Base-by-base conservation (phyloP, 2,797 vertebrate genomes). In the Betta splendens region DNA sequence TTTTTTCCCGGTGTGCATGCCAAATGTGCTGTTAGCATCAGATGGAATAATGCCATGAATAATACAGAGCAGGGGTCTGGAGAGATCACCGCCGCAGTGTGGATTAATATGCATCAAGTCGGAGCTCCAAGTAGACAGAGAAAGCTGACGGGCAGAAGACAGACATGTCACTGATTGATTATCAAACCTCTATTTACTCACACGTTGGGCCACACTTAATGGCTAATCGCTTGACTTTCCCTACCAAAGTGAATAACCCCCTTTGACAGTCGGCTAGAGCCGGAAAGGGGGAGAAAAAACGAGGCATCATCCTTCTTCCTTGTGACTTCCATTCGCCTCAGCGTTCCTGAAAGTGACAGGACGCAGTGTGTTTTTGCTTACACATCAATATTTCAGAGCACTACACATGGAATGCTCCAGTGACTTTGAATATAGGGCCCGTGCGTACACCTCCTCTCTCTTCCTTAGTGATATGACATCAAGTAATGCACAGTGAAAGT, bases 361-460 rank as follows among this genome's bases (percentile, higher is more conserved):
- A 85, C 71, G 79, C 77, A 76, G 77, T 77, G 78, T 86, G 84
- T 88, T 90, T 90, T 90, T 90, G 87, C 89, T 90, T 89, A 91
- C 87, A 89, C 85, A 85, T 89, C 86, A 88, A 90, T 91, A 87
- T 91, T 91, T 91, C 74, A 90, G 82, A 83, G 85, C 75, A 72
- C 81, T 85, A 84, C 87, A 87, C 84, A 87, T 85, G 80, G 69
- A 85, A 88, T 84, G 85, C 83, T 87, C 71, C 79, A 85, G 85
- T 87, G 84, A 81, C 88, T 89, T 81, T 89, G 81, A 87, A 89
- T 88, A 85, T 77, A 77, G 68, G 78, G 71, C 70, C 81, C 36
- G 28, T 51, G 72, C 36, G 38, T 69, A 77, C 75, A 84, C 82
- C 85, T 86, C 84, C 63, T 79, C 79, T 80, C 81, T 81, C 69